Base-by-base conservation (phyloP, 2,797 vertebrate species). In the Sebastes paucispinis region DNA sequence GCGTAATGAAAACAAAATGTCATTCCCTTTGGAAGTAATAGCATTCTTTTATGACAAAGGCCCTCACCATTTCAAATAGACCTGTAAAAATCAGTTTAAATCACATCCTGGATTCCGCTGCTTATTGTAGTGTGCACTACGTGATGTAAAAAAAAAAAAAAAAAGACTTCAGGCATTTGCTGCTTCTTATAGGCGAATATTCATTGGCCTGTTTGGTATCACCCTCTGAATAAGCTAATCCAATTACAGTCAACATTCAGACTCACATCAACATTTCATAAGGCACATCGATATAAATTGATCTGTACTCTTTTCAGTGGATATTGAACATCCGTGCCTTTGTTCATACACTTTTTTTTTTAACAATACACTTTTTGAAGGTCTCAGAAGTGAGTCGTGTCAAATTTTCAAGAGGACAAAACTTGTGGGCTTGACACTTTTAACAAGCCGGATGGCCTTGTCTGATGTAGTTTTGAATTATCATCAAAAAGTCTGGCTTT, bases 401-500 rank as follows among this genome's bases (percentile, higher is more conserved):
- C 78, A 85, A 81, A 89, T 74, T 86, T 89, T 83, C 20, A 77
- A 77, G 79, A 87, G 84, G 80, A 85, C 86, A 79, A 79, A 73
- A 81, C 68, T 62, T 54, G 62, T 31, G 34, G 29, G 52, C 47
- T 83, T 77, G 66, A 80, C 82, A 64, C 43, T 74, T 82, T 69
- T 86, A 91, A 88, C 69, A 69, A 88, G 89, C 82, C 43, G 75
- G 54, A 76, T 50, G 82, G 87, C 88, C 89, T 92, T 87, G 87
- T 90, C 71, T 25, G 67, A 66, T 75, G 58, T 67, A 60, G 63
- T 89, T 52, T 79, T 88, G 82, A 83, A 84, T 89, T 79, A 78
- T 73, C 22, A 3, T 82, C 54, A 64, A 27, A 27, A 75, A 20
- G 68, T 73, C 55, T 50, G 39, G 62, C 86, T 91, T 89, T 90